phyloP scores from a whole-genome alignment of 2,888 invertebrate genomes.

The Emmelina monodactyla region DNA sequence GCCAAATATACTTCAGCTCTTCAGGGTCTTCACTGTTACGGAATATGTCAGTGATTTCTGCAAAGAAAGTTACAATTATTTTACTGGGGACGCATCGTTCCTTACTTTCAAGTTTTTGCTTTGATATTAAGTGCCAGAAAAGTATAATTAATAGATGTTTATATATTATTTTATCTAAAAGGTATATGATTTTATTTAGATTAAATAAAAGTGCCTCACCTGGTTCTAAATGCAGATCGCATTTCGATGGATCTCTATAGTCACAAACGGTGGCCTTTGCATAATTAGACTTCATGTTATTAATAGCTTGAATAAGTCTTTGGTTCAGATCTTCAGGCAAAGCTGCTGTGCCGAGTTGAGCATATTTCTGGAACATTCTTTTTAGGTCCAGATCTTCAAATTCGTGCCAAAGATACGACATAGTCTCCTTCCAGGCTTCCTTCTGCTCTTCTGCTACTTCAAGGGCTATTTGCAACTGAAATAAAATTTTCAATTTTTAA shows the following conservation, averaged over 20 bases:
- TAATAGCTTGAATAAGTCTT: conserved; percentile 67
- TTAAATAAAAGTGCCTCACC: conserved; percentile 51
- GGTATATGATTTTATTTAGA: no score
- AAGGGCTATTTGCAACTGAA: conserved; percentile 35
- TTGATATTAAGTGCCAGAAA: no score
- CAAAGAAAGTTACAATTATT: no score
- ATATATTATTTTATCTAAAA: no score
- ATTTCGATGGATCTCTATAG: conserved; percentile 68
- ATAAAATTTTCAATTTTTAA: no score
- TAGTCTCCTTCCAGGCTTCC: conserved; percentile 71
- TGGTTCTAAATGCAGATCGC: conserved; percentile 77
- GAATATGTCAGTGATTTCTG: conserved; percentile 76
- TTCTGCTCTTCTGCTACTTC: conserved; percentile 65
- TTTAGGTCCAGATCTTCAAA: conserved; percentile 73
- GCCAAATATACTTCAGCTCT: conserved; percentile 80
- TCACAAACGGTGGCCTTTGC: conserved; percentile 81
- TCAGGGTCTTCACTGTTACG: conserved; percentile 75
- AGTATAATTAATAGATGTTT: no score
- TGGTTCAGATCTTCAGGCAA: conserved; percentile 74
- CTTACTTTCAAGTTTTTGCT: no score
- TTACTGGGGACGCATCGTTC: no score
- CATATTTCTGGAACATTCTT: conserved; percentile 77
- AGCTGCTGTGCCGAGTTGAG: conserved; percentile 75
- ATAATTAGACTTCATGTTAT: conserved; percentile 78
- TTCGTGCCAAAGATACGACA: conserved; percentile 75